A percentile compares a stretch with the other conserved stretches of the same genome.
Conservation (phyloP, 2,113 vertebrate genomes). For the cattle (Bos taurus) region DNA sequence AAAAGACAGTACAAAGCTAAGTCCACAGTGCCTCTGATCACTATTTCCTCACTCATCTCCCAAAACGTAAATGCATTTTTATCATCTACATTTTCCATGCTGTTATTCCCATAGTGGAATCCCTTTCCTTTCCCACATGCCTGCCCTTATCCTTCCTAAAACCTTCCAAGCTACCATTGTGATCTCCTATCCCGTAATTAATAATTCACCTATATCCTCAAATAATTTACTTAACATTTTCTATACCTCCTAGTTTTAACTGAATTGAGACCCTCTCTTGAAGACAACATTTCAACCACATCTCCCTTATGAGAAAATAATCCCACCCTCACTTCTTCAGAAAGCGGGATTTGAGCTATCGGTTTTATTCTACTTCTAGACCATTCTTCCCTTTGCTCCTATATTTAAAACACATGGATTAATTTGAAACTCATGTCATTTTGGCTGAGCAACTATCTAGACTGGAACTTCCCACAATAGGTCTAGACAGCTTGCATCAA, state of each 20-base stretch:
- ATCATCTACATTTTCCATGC: neutral
- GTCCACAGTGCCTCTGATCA: neutral
- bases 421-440: neutral
- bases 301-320: neutral
- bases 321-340: neutral
- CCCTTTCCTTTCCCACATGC: neutral
- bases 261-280: neutral
- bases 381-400: neutral
- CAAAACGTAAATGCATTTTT: neutral
- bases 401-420: neutral
- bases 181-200: neutral
- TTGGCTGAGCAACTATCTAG: neutral
- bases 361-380: neutral
- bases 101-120: neutral
- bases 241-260: neutral
- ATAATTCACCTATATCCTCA: neutral
- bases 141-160: neutral
- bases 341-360: neutral
- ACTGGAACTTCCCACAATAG: neutral
- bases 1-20: neutral
- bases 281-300: neutral
- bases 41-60: neutral
- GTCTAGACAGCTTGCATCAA: neutral
- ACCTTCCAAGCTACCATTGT: neutral
- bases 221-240: neutral